Evolutionary conservation across 2,888 invertebrate genomes (phyloP).

Genomic region (Odontocolon sp.): DNA sequence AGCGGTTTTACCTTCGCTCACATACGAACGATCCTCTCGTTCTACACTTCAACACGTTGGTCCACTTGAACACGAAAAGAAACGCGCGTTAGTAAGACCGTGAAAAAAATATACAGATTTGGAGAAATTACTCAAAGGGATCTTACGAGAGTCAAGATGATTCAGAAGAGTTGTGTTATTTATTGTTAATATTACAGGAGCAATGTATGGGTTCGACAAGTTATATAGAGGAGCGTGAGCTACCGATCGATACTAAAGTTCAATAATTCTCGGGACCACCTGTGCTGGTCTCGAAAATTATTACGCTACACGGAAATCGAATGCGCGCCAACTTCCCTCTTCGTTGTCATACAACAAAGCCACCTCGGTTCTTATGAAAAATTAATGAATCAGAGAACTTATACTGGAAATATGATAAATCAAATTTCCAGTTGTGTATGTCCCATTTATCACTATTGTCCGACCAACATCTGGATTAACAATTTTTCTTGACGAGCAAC

Average conservation of each 20-base stretch:
- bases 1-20: slow-evolving; percentile 39
- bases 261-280: neutral
- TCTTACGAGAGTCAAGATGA: slow-evolving; percentile 1
- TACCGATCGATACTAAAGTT: neutral
- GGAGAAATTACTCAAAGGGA: neutral
- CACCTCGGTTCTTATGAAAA: too few relatives aligned
- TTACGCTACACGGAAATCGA: slow-evolving; percentile 1
- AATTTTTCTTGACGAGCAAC: neutral
- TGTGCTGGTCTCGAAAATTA: neutral
- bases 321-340: neutral
- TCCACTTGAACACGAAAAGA: slow-evolving; percentile 40
- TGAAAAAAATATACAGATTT: neutral
- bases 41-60: slow-evolving; percentile 46
- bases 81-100: neutral
- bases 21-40: slow-evolving; percentile 35
- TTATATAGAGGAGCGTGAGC: too few relatives aligned
- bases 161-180: neutral
- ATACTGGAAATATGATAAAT: slow-evolving; percentile 11
- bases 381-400: neutral
- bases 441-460: neutral
- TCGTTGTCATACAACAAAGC: neutral
- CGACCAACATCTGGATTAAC: slow-evolving; percentile 4
- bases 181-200: neutral
- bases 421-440: neutral
- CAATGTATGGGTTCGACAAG: neutral